Percentiles rank a stretch among this genome's conserved stretches.
These are phyloP conservation scores for Nemurella pictetii DNA, from an alignment of 2,888 invertebrate species.

Conservation along the genomic window DNA sequence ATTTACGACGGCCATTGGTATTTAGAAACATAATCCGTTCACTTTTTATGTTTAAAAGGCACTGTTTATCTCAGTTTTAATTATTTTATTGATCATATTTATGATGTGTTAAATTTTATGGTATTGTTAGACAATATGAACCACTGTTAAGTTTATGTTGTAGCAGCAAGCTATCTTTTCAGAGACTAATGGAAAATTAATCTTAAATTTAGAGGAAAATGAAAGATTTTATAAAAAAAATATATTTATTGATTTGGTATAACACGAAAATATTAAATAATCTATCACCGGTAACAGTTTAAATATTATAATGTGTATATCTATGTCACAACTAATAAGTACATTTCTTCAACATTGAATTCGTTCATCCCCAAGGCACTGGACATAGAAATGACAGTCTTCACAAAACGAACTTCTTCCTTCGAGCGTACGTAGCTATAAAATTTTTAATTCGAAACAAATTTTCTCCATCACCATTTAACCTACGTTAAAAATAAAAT, in stretches of 20 bases:
- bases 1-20: background rate
- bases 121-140: background rate
- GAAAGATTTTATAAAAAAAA: background rate
- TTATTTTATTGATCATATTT: background rate
- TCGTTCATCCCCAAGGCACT: background rate
- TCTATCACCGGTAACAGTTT: background rate
- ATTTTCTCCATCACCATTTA: conserved; percentile 14
- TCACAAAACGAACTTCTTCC: background rate
- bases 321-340: background rate
- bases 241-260: background rate
- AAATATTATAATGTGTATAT: background rate
- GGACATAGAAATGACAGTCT: background rate
- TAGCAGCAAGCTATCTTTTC: background rate
- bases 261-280: background rate
- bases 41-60: background rate
- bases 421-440: background rate
- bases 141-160: background rate
- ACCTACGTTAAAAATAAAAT: background rate
- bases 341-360: background rate
- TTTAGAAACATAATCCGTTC: background rate
- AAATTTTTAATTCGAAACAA: background rate
- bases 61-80: background rate
- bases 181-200: too few species aligned
- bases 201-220: background rate
- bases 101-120: background rate